Evolutionary conservation across 1,140 invertebrate genomes (phyloP).

Genomic region (Temnothorax curvispinosus): DNA sequence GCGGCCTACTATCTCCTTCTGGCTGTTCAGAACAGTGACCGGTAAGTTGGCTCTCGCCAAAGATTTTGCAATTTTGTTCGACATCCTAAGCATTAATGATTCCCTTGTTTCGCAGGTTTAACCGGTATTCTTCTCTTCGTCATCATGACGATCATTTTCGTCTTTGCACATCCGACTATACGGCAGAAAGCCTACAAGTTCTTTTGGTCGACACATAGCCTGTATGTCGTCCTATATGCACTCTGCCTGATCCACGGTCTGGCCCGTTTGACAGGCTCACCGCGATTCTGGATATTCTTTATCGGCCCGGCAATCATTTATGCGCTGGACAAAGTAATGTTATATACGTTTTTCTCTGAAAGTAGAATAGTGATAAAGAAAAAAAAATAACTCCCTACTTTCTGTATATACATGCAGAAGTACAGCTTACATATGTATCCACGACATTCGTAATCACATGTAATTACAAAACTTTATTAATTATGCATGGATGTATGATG

Average conservation of each 20-base stretch:
- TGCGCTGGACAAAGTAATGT: conserved; percentile 93
- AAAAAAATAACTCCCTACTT: not conserved
- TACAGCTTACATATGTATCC: not conserved
- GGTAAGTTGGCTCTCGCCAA: conserved; percentile 86
- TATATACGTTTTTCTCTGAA: not conserved
- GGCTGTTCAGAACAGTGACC: conserved; percentile 97
- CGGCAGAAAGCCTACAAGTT: conserved; percentile 97
- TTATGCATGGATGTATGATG: conserved; percentile 14
- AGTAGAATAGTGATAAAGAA: not conserved
- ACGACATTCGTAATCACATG: not conserved
- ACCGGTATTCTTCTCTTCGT: conserved; percentile 98
- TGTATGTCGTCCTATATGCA: conserved; percentile 96
- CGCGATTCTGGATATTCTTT: conserved; percentile 98
- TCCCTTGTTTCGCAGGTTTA: conserved; percentile 88
- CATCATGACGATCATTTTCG: conserved; percentile 98
- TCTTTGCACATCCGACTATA: conserved; percentile 98
- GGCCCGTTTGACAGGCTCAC: conserved; percentile 96
- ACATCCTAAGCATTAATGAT: not conserved
- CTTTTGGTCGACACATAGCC: conserved; percentile 98
- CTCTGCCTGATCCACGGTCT: conserved; percentile 97
- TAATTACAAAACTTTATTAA: conserved; percentile 12
- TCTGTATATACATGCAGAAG: too few species aligned
- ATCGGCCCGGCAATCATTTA: conserved; percentile 96
- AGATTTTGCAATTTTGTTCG: not conserved
- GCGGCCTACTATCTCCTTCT: conserved; percentile 95